Conservation (phyloP, 2,797 vertebrate genomes). For the Acipenser ruthenus region DNA sequence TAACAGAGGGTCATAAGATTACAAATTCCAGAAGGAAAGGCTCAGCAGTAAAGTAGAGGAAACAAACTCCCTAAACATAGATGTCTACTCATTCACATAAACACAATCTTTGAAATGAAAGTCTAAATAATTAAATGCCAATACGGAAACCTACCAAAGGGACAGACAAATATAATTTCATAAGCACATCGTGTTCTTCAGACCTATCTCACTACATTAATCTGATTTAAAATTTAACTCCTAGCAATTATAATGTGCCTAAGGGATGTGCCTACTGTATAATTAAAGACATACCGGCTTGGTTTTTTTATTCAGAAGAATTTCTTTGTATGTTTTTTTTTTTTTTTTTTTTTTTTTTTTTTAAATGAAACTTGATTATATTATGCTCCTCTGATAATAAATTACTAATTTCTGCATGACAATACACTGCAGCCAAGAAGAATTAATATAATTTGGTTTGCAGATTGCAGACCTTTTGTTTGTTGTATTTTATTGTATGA, state of each 20-base stretch:
- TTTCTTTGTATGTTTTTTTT: not conserved
- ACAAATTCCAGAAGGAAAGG: no score
- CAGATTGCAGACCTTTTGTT: no score
- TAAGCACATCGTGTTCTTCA: not conserved
- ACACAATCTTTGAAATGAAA: not conserved
- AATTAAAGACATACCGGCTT: slow-evolving; percentile 1
- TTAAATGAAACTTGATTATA: not conserved
- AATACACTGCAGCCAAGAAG: no score
- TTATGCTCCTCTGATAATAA: not conserved
- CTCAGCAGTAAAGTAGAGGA: no score
- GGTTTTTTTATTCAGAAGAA: not conserved
- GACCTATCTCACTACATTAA: not conserved
- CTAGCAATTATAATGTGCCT: not conserved
- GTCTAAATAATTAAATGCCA: not conserved
- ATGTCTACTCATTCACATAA: not conserved
- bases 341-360: no score
- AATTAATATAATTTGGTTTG: no score
- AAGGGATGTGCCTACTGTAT: not conserved
- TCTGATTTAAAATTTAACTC: not conserved
- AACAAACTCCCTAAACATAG: not conserved
- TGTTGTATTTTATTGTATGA: no score
- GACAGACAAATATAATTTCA: slow-evolving; percentile 3
- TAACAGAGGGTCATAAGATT: no score
- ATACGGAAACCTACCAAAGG: not conserved
- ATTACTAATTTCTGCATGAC: not conserved